Evolutionary conservation across 92 coral and sea anemone species (phyloP), one percentile per base, ranked within the genome.

Genomic region (Nematostella vectensis): DNA sequence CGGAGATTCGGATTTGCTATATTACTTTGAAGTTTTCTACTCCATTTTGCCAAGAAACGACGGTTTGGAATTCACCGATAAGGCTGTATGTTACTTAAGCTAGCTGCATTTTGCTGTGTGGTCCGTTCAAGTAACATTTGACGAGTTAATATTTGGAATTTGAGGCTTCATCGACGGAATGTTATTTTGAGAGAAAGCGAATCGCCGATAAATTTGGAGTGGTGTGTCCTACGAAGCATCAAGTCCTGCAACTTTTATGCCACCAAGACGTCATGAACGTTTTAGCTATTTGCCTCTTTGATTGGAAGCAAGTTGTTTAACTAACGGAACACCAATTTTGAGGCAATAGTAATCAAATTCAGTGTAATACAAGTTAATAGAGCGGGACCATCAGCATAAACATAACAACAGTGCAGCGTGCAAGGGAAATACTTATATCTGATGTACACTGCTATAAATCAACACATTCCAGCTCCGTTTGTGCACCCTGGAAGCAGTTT

Each of bases 121-220:
- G 63, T 25, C 72, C 55, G 54, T 53, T 50, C 22, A 28, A 55
- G 72, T 63, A 66, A 66, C 72, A 66, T 66, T 66, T 66, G 63
- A 54, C 47, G 55, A 40, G 53, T 15, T 54, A 66, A 44, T 36
- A 66, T 43, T 55, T 36, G 72, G 72, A 66, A 66, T 66, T 66
- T 45, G 55, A 55, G 55, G 72, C 72, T 45, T 48, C 31, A 66
- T 54, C 58, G 48, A 42, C 67, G 87, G 81, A 73, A 79, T 79
- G 87, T 79, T 73, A 66, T 79, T 79, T 66, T 79, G 87, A 79
- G 63, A 57, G n/a, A n/a, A n/a, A 45, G 44, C 53, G 55, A 54
- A 37, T 48, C 37, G 63, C 53, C 71, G 33, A 44, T 49, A n/a
- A n/a, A n/a, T n/a, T n/a, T n/a, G n/a, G n/a, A n/a, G n/a, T n/a